Evolutionary conservation across 2,113 vertebrate species (phyloP).

Genomic region (Callipepla californica): DNA sequence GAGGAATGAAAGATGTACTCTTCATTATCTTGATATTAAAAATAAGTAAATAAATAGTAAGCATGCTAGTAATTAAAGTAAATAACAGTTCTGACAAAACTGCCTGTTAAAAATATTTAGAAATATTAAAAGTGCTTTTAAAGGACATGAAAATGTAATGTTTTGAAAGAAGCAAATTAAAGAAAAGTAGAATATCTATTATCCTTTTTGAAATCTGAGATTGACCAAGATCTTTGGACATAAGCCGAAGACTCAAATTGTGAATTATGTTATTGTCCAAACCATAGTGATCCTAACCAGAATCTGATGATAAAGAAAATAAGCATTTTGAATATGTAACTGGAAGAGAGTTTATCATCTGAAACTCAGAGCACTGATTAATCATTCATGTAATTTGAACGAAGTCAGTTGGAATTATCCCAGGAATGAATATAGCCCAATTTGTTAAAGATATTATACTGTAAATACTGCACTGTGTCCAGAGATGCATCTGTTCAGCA

Average conservation of each 20-base stretch:
- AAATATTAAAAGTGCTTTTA: background rate
- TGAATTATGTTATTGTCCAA: background rate
- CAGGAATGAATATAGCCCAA: background rate
- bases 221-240: background rate
- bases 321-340: background rate
- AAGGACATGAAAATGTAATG: background rate
- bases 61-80: background rate
- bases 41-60: background rate
- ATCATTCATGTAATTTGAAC: slow-evolving; percentile 18
- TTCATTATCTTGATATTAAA: background rate
- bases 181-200: background rate
- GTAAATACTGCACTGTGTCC: slow-evolving; percentile 10
- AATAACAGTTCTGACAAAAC: background rate
- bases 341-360: background rate
- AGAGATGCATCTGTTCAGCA: slow-evolving; percentile 20
- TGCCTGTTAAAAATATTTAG: background rate
- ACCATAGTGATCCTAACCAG: background rate
- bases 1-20: background rate
- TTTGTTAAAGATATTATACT: slow-evolving; percentile 44
- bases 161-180: background rate
- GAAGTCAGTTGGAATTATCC: slow-evolving; percentile 25
- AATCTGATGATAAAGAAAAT: background rate
- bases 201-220: background rate
- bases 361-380: slow-evolving; percentile 3
- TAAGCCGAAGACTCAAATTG: background rate